These are phyloP conservation scores for Uropetala carovei DNA, from an alignment of 2,888 invertebrate species.

Conservation along the genomic window DNA sequence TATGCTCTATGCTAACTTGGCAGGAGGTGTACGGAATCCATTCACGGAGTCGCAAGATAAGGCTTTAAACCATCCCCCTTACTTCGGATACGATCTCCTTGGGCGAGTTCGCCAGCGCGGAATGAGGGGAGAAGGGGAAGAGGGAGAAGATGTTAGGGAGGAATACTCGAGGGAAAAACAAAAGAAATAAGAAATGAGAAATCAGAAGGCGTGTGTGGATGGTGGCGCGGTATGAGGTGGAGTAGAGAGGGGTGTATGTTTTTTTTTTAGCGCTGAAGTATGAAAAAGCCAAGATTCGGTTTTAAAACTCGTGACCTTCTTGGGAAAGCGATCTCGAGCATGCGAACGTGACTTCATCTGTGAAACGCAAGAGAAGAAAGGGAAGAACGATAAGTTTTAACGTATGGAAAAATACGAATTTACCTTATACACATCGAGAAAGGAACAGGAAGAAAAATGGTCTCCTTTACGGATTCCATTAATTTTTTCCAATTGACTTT, in stretches of 20 bases:
- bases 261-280: neutral
- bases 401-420: too few relatives aligned
- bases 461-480: too few relatives aligned
- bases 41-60: neutral
- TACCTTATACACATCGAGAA: too few relatives aligned
- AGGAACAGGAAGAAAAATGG: too few relatives aligned
- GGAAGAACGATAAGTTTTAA: too few relatives aligned
- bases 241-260: neutral
- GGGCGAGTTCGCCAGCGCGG: neutral
- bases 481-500: too few relatives aligned
- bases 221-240: neutral
- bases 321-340: too few relatives aligned
- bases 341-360: too few relatives aligned
- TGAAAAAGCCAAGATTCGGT: neutral
- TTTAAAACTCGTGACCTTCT: too few relatives aligned
- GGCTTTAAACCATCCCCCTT: neutral
- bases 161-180: neutral
- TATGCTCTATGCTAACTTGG: neutral
- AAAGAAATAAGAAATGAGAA: neutral
- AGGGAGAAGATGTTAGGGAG: neutral
- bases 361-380: too few relatives aligned
- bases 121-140: neutral
- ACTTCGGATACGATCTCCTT: neutral
- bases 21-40: neutral
- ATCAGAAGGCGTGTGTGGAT: neutral